Conservation (phyloP, 2,797 vertebrate genomes). For the Gambusia yucatana region DNA sequence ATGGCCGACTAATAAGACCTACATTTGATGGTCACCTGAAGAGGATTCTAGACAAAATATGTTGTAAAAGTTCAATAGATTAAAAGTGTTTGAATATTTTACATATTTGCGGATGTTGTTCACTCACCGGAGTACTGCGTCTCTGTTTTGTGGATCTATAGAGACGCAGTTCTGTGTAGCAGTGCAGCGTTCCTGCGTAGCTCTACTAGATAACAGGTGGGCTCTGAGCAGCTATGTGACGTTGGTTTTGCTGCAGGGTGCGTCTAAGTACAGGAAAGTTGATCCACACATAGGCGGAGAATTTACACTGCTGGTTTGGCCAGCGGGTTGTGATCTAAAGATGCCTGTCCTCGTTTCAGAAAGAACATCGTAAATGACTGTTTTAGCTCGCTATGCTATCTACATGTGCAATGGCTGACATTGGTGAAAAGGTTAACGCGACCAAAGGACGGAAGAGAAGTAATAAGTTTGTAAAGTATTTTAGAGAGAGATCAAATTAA, state of each 20-base stretch:
- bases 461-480: not conserved
- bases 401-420: conserved; percentile 19
- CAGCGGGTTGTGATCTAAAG: conserved; percentile 21
- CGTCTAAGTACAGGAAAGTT: conserved; percentile 33
- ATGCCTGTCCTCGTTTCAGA: conserved; percentile 49
- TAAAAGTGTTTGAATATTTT: not conserved
- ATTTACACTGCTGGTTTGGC: conserved; percentile 24
- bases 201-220: conserved; percentile 41
- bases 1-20: not conserved
- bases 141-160: not conserved
- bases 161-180: not conserved
- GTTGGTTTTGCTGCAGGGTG: conserved; percentile 8
- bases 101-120: not conserved
- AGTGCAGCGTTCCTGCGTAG: no score
- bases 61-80: not conserved
- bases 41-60: not conserved
- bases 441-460: not conserved
- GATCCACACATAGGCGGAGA: conserved; percentile 30
- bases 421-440: conserved; percentile 34
- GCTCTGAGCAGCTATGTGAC: conserved; percentile 22
- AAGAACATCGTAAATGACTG: conserved; percentile 46
- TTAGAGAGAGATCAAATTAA: not conserved
- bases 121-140: not conserved
- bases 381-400: conserved; percentile 47
- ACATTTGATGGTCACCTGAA: not conserved